Evolutionary conservation across 2,888 invertebrate genomes (phyloP).

Genomic region (Oeneis ivallda): DNA sequence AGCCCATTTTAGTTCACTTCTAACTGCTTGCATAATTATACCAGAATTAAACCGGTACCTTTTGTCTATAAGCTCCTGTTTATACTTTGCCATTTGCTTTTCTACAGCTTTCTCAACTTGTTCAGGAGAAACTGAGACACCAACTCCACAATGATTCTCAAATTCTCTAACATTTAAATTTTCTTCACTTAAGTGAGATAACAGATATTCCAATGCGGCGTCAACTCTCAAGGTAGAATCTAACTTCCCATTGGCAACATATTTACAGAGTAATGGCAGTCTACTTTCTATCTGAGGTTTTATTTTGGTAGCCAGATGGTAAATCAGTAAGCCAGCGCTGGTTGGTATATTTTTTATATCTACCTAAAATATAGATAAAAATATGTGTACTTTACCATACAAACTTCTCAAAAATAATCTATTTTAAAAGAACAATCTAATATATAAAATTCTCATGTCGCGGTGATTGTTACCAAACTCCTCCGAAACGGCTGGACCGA

Average conservation of each 20-base stretch:
- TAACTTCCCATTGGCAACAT: constrained; percentile 89
- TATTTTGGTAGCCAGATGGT: constrained; percentile 95
- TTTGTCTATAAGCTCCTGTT: constrained; percentile 68
- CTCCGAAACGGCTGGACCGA: too few species aligned
- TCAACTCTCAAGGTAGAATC: constrained; percentile 91
- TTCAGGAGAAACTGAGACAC: constrained; percentile 93
- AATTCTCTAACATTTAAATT: constrained; percentile 83
- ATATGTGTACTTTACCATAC: background rate
- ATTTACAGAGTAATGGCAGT: constrained; percentile 87
- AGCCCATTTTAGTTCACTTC: constrained; percentile 94
- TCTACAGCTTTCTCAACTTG: constrained; percentile 95
- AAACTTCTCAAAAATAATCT: background rate
- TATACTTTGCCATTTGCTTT: constrained; percentile 82
- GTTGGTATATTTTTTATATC: constrained; percentile 72
- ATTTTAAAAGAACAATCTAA: background rate
- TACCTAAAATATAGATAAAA: constrained; percentile 59
- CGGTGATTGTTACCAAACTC: too few species aligned
- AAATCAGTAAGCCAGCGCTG: constrained; percentile 90
- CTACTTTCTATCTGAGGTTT: constrained; percentile 91
- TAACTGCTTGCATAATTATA: constrained; percentile 92
- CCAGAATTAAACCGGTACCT: constrained; percentile 90
- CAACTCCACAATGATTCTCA: constrained; percentile 93
- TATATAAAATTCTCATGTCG: too few species aligned
- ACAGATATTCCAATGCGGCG: constrained; percentile 92
- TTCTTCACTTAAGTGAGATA: constrained; percentile 85